These are phyloP conservation scores for Trissolcus basalis DNA, from an alignment of 1,140 invertebrate genomes.

Conservation along the genomic window DNA sequence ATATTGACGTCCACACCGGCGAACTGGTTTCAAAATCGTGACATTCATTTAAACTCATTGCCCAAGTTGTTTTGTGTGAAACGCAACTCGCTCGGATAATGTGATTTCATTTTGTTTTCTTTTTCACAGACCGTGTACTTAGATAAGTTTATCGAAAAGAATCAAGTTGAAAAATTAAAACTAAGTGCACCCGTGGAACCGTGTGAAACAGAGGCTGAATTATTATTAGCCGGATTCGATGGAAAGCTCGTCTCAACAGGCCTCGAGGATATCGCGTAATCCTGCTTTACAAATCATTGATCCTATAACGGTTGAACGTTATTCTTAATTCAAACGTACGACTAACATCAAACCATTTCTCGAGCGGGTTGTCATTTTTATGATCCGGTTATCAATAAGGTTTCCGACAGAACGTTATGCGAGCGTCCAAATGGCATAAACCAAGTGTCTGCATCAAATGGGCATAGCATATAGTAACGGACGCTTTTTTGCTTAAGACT, in stretches of 20 bases:
- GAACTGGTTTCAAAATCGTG: constrained; percentile 30
- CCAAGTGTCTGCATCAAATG: neutral
- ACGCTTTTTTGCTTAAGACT: neutral
- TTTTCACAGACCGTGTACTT: neutral
- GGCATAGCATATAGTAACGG: no score
- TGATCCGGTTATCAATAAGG: constrained; percentile 28
- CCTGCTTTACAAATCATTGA: constrained; percentile 43
- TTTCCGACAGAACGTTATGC: constrained; percentile 20
- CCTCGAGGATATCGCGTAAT: constrained; percentile 26
- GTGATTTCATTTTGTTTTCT: constrained; percentile 32
- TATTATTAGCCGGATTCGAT: neutral
- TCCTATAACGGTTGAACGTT: constrained; percentile 29
- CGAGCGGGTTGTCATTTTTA: constrained; percentile 24
- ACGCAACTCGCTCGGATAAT: constrained; percentile 26
- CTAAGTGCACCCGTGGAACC: neutral
- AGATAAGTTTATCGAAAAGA: neutral
- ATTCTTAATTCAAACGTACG: constrained; percentile 26
- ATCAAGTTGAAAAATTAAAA: neutral
- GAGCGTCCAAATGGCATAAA: constrained; percentile 20
- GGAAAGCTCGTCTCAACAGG: constrained; percentile 5
- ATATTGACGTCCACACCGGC: constrained; percentile 9
- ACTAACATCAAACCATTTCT: constrained; percentile 21
- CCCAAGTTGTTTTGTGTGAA: constrained; percentile 8
- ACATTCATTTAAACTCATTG: constrained; percentile 43
- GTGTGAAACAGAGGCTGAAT: neutral